A percentile compares a stretch with the other conserved stretches of the same genome.
Evolutionary conservation across 1,140 invertebrate genomes (phyloP).

Genomic region (Brachionus rotundiformis): DNA sequence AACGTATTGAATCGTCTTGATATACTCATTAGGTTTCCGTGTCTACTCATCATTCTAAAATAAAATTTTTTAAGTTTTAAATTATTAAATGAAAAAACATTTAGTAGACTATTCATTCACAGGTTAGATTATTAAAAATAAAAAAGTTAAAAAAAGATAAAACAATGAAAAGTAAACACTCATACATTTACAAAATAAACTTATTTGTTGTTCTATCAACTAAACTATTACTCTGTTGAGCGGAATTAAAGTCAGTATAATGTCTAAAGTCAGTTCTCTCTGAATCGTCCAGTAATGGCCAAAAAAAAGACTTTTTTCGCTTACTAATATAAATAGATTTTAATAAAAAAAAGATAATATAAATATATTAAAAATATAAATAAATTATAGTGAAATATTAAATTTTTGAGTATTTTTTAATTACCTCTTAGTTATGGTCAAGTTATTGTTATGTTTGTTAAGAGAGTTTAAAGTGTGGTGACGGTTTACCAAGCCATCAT

Average conservation of each 20-base stretch:
- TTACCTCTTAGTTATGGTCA: constrained; percentile 42
- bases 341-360: not conserved
- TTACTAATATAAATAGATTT: constrained; percentile 9
- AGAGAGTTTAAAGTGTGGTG: constrained; percentile 6
- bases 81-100: too few relatives aligned
- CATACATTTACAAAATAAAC: constrained; percentile 11
- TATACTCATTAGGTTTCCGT: constrained; percentile 42
- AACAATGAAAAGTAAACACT: not conserved
- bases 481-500: constrained; percentile 31
- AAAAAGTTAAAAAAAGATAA: not conserved
- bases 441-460: constrained; percentile 27
- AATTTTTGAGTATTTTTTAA: not conserved
- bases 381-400: too few relatives aligned
- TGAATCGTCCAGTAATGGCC: constrained; percentile 16
- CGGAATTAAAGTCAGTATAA: constrained; percentile 27
- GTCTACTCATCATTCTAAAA: constrained; percentile 33
- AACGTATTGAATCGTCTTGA: constrained; percentile 39
- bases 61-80: too few relatives aligned
- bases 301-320: constrained; percentile 34
- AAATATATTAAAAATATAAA: too few relatives aligned
- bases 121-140: not conserved
- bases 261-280: constrained; percentile 15
- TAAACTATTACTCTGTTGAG: not conserved
- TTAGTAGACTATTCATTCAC: constrained; percentile 3
- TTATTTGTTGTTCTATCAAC: constrained; percentile 43